Evolutionary conservation across 2,797 vertebrate species (phyloP), one percentile per base, ranked within the genome.

Genomic region (Cetoscarus ocellatus): DNA sequence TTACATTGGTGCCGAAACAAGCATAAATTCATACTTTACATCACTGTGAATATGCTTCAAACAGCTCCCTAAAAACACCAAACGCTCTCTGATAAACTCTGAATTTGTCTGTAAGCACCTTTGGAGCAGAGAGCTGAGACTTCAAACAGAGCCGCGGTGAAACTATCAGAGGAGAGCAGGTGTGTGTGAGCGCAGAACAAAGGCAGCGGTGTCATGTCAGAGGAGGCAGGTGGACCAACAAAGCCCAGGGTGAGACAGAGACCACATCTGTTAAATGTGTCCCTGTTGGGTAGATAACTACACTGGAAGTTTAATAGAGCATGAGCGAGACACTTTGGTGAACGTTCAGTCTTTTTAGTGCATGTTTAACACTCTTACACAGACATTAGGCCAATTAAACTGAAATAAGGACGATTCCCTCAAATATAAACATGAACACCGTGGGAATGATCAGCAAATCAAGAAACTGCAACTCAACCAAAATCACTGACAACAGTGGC

Each of bases 201-300:
- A 57, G 45, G 9, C 51, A 39, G 38, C 7, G 59, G 61, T 58
- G 47, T 61, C 63, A 54, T 45, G 11, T 49, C 13, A 0, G 19
- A 50, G 61, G 44, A 57, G 53, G 69, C 76, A 82, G 78, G 74
- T 79, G 73, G 61, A 49, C 63, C 35, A 48, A 15, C 18, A 38
- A 48, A 57, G 71, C 57, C 57, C 9, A 52, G 12, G 8, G 27
- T 44, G 45, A 48, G 44, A 73, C 18, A 42, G 35, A 55, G 53
- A 43, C 17, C 48, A 10, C 69, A 67, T 82, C 69, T 85, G 82
- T 64, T 47, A 17, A 69, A 72, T 51, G 64, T 69, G 70, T 75
- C 70, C 27, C 52, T 54, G 58, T 13, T 18, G 50, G 35, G 79
- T 52, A 59, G 48, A 50, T 40, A 78, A 63, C 14, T 1, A 47